These are phyloP conservation scores for Glyphotaelius pellucidus DNA, from an alignment of 2,888 invertebrate genomes.

Conservation along the genomic window DNA sequence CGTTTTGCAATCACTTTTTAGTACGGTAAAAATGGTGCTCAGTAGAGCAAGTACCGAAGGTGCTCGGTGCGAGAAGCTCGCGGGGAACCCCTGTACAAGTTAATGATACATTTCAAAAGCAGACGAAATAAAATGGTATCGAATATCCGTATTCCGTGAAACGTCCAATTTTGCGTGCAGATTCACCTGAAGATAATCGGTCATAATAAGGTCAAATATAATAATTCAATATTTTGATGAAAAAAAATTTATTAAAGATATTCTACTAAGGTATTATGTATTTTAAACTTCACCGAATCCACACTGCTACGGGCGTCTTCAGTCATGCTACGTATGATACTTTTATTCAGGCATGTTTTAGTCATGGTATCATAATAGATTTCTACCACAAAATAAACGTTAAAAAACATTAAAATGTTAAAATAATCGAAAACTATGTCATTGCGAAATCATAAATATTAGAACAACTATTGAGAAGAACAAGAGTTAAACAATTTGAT, in stretches of 20 bases:
- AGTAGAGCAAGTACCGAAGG: not conserved
- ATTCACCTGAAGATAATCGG: slow-evolving; percentile 35
- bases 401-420: too few relatives aligned
- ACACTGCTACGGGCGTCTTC: not conserved
- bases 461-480: too few relatives aligned
- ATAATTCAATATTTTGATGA: not conserved
- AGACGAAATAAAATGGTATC: not conserved
- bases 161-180: slow-evolving; percentile 8
- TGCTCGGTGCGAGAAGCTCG: not conserved
- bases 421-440: too few relatives aligned
- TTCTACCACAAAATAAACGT: too few relatives aligned
- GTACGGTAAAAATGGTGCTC: not conserved
- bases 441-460: too few relatives aligned
- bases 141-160: slow-evolving; percentile 29
- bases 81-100: not conserved
- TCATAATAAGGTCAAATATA: slow-evolving; percentile 17
- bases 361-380: too few relatives aligned
- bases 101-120: not conserved
- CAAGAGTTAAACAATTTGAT: too few relatives aligned
- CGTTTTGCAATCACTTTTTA: not conserved
- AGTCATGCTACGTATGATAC: not conserved
- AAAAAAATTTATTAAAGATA: not conserved
- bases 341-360: too few relatives aligned
- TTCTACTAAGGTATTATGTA: not conserved
- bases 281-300: not conserved